Evolutionary conservation across 1,140 invertebrate species (phyloP), one percentile per base, ranked within the genome.

Genomic region (Drosophila nannoptera): DNA sequence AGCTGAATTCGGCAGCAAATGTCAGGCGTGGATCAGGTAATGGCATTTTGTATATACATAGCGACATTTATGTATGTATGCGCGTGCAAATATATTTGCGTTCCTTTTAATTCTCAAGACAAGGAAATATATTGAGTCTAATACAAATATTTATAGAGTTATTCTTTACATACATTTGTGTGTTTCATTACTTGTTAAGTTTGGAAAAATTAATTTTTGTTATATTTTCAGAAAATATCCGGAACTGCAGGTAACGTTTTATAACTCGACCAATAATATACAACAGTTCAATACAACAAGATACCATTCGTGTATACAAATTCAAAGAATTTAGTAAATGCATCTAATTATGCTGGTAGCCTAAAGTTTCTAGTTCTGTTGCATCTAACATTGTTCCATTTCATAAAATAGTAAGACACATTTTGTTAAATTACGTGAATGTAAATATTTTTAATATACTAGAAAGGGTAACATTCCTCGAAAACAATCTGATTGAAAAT

Each of bases 21-120:
- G 81, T 86, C 81, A 86, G 81, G 81, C 81, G 81, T 86, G 82
- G 81, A 86, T 86, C 81, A 86, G 81, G 81, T 86, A 86, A 86
- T 86, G 64, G 74, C 78, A 80, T 74, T 81, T 86, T 75, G 74
- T 81, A 82, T 62, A 81, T 73, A 75, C 61, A 73, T 69, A 62
- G 45, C 53, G 64, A 78, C 64, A 58, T 55, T 45, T 53, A 32
- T 62, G 46, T 31, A 62, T 58, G 33, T 35, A 14, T 42, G 16
- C 12, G 11, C 38, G 46, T 36, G 29, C 14, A 35, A 4, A n/a
- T 61, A 64, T 73, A 48, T 65, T 8, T 45, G 59, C 48, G 33
- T 48, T 52, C 49, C 53, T 54, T 64, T 35, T 36, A 36, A 42
- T 22, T 45, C 29, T 33, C 14, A 50, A 33, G 48, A 29, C 22